Evolutionary conservation across 2,888 invertebrate genomes (phyloP).

Genomic region (Campoplex nolae): DNA sequence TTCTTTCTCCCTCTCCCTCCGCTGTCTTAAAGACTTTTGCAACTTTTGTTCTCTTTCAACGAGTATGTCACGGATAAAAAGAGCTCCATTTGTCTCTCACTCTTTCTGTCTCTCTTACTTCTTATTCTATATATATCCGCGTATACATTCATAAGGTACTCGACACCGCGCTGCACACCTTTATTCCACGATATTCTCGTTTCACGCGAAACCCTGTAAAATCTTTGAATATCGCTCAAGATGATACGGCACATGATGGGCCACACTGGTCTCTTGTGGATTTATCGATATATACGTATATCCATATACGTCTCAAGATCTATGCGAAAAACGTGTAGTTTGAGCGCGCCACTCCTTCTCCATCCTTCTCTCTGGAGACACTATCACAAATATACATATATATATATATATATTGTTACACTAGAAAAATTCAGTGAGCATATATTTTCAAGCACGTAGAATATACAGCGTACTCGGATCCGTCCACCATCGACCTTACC

Average conservation of each 20-base stretch:
- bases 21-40: constrained; percentile 2
- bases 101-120: neutral
- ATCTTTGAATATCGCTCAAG: constrained; percentile 33
- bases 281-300: constrained; percentile 9
- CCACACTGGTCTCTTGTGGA: constrained; percentile 23
- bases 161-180: constrained; percentile 6
- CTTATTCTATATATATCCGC: neutral
- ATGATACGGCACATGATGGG: constrained; percentile 40
- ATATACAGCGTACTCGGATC: neutral
- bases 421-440: constrained; percentile 22
- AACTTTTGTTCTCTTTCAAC: constrained; percentile 59
- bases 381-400: neutral
- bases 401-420: neutral
- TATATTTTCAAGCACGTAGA: constrained; percentile 11
- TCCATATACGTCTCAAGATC: constrained; percentile 10
- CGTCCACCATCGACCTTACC: neutral
- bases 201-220: constrained; percentile 11
- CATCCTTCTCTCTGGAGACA: neutral
- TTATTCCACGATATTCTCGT: constrained; percentile 39
- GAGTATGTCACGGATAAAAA: constrained; percentile 48
- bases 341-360: neutral
- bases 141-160: constrained; percentile 10
- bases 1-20: constrained; percentile 34
- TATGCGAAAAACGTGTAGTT: constrained; percentile 29
- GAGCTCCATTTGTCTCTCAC: constrained; percentile 26